Evolutionary conservation across 1,140 invertebrate genomes (phyloP).

Genomic region (Cataglyphis hispanica): DNA sequence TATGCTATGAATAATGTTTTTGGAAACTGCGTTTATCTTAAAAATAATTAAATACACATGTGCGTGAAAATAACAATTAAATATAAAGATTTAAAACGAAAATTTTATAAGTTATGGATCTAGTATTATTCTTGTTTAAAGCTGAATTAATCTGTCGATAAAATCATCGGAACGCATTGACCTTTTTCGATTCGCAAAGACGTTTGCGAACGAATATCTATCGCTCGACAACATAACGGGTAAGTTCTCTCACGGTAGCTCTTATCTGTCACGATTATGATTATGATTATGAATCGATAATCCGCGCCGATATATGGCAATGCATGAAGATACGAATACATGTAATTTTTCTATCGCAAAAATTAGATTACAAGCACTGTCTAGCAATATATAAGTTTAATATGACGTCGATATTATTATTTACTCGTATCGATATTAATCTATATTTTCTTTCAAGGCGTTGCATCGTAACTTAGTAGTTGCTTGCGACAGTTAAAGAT

Average conservation of each 20-base stretch:
- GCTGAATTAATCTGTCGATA: not conserved
- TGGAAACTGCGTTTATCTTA: not conserved
- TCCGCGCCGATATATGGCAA: constrained; percentile 20
- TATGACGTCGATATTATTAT: constrained; percentile 6
- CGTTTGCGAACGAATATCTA: not conserved
- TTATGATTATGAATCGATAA: constrained; percentile 74
- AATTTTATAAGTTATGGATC: not conserved
- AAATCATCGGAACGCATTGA: not conserved
- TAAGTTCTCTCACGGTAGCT: not conserved
- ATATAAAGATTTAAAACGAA: not conserved
- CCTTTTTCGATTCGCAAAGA: not conserved
- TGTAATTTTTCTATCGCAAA: constrained; percentile 17
- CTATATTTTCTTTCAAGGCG: not conserved
- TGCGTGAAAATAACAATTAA: not conserved
- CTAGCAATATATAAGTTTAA: not conserved
- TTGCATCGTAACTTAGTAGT: not conserved
- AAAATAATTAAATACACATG: not conserved
- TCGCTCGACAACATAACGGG: not conserved
- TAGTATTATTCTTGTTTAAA: not conserved
- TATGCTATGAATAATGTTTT: not conserved
- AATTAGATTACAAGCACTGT: constrained; percentile 7
- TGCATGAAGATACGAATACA: constrained; percentile 42
- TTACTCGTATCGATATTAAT: not conserved
- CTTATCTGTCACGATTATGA: constrained; percentile 68
- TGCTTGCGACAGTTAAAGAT: not conserved